Percentiles rank a stretch among this genome's conserved stretches.
phyloP scores from a whole-genome alignment of 1,140 invertebrate species.

The Yoshiicerus persimilis region DNA sequence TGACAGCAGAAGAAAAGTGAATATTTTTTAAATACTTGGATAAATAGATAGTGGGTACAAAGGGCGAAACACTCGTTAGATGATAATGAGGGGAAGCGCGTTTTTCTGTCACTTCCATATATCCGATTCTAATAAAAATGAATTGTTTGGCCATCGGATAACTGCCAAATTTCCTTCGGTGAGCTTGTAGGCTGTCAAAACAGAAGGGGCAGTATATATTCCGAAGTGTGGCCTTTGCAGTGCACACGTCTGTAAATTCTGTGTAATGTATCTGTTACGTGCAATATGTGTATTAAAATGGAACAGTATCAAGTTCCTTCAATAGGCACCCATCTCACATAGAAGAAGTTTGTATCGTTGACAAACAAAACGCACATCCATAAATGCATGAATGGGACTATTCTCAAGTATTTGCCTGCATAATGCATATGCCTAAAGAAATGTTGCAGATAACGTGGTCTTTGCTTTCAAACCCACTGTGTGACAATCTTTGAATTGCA shows the following conservation, averaged over 20 bases:
- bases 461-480: neutral
- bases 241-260: neutral
- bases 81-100: neutral
- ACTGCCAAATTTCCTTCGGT: neutral
- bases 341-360: neutral
- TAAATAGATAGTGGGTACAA: too few relatives aligned
- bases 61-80: neutral
- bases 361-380: neutral
- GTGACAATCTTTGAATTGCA: too few relatives aligned
- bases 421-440: neutral
- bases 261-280: neutral
- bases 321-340: neutral
- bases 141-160: neutral
- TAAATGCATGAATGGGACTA: conserved; percentile 8
- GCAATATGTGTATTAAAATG: neutral
- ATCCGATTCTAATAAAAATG: conserved; percentile 13
- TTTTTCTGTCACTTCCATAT: neutral
- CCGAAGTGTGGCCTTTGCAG: neutral
- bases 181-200: neutral
- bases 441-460: neutral
- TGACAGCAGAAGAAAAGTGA: too few relatives aligned
- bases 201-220: neutral
- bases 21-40: too few relatives aligned
- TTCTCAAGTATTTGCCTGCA: neutral
- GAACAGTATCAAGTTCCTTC: too few relatives aligned